These are phyloP conservation scores for Diorhabda carinulata DNA, from an alignment of 1,140 invertebrate species.

Conservation along the genomic window DNA sequence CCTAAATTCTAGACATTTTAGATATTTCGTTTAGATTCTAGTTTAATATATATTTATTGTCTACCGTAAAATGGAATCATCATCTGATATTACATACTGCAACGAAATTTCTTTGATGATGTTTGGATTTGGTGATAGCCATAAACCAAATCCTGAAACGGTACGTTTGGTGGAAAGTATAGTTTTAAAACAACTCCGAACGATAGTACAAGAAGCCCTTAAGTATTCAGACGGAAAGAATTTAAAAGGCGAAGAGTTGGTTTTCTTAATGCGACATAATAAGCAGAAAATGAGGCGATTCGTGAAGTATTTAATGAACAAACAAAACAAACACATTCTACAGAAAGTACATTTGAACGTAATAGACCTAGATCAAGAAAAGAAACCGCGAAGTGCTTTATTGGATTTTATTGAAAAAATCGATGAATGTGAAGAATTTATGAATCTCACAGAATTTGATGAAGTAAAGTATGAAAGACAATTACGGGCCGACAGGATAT, in stretches of 20 bases:
- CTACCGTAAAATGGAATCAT: slow-evolving; percentile 25
- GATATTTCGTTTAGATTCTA: too few relatives aligned
- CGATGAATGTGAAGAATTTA: slow-evolving; percentile 57
- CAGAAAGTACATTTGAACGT: slow-evolving; percentile 36
- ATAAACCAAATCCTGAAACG: slow-evolving; percentile 60
- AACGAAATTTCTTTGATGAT: slow-evolving; percentile 67
- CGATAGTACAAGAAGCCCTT: slow-evolving; percentile 55
- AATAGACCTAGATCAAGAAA: slow-evolving; percentile 26
- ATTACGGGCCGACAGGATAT: slow-evolving; percentile 53
- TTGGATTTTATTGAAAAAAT: slow-evolving; percentile 52
- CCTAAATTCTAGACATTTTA: too few relatives aligned
- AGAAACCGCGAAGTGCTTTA: slow-evolving; percentile 36
- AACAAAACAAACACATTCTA: slow-evolving; percentile 40
- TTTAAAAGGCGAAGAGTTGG: slow-evolving; percentile 55
- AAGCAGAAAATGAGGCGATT: slow-evolving; percentile 47
- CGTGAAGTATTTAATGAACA: slow-evolving; percentile 44
- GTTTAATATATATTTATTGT: background rate
- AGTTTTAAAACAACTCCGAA: slow-evolving; percentile 59
- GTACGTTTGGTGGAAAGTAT: slow-evolving; percentile 65
- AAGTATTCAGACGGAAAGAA: slow-evolving; percentile 52
- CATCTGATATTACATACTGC: slow-evolving; percentile 46
- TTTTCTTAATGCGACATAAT: slow-evolving; percentile 65
- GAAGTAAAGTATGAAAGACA: slow-evolving; percentile 51
- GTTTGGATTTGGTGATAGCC: slow-evolving; percentile 70
- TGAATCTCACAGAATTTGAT: slow-evolving; percentile 51